phyloP scores from a whole-genome alignment of 2,888 invertebrate species.

The Callosobruchus maculatus region DNA sequence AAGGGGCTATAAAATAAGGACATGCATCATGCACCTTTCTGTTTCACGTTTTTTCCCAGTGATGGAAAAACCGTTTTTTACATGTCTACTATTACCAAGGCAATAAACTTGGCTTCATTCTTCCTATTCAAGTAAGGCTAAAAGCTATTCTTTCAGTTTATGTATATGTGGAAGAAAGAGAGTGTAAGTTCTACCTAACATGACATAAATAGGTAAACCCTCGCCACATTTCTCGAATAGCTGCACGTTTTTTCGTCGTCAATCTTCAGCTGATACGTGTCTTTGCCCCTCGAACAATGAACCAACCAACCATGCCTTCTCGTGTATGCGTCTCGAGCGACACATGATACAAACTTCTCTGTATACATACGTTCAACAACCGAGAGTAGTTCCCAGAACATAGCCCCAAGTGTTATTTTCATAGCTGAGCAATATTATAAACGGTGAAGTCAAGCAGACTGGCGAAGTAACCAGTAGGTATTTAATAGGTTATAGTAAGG shows the following conservation, averaged over 20 bases:
- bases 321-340: not conserved
- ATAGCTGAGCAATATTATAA: not conserved
- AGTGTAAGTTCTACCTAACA: not conserved
- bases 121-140: too few relatives aligned
- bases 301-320: not conserved
- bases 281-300: not conserved
- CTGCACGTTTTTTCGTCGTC: not conserved
- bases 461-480: too few relatives aligned
- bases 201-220: not conserved
- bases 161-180: not conserved
- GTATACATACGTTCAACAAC: not conserved
- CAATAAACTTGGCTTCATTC: too few relatives aligned
- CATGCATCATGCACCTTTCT: too few relatives aligned
- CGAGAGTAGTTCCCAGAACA: not conserved
- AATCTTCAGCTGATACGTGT: not conserved
- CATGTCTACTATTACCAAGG: too few relatives aligned
- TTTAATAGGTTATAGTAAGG: too few relatives aligned
- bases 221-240: not conserved
- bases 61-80: too few relatives aligned
- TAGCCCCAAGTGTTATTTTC: not conserved
- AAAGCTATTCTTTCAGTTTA: too few relatives aligned
- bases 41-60: too few relatives aligned
- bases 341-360: not conserved
- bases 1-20: too few relatives aligned
- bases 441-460: not conserved